A percentile compares a stretch with the other conserved stretches of the same genome.
Conservation (phyloP, 2,113 vertebrate species). For the Gymnorhina tibicen region DNA sequence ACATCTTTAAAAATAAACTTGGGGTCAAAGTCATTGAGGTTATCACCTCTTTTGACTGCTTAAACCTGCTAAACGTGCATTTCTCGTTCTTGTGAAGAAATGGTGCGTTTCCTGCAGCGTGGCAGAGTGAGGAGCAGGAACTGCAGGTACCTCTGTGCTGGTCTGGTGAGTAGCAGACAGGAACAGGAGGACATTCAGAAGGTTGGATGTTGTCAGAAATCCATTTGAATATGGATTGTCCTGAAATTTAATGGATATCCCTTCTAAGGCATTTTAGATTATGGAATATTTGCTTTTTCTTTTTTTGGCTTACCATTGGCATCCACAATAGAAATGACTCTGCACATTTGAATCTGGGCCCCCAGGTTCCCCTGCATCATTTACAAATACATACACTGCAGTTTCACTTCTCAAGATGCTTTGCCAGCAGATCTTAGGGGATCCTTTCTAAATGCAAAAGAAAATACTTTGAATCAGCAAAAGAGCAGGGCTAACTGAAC, state of each 20-base stretch:
- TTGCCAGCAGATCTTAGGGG: neutral
- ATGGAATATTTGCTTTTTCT: neutral
- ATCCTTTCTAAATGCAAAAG: neutral
- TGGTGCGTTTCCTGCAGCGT: rapidly evolving
- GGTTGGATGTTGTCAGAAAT: neutral
- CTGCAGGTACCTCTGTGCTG: neutral
- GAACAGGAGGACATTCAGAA: neutral
- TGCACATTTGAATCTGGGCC: neutral
- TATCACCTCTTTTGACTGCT: neutral
- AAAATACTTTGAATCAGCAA: neutral
- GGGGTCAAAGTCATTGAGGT: neutral
- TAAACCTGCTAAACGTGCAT: neutral
- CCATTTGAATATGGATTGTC: neutral
- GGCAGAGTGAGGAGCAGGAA: neutral
- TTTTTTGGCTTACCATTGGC: neutral
- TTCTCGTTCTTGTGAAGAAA: neutral
- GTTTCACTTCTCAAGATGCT: neutral
- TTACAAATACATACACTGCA: neutral
- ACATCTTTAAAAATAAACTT: neutral
- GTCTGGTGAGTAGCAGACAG: neutral
- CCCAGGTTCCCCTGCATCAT: neutral
- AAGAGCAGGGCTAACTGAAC: neutral
- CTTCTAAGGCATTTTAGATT: neutral
- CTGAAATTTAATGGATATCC: neutral
- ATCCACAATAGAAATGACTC: neutral